Evolutionary conservation across 2,888 invertebrate genomes (phyloP), one percentile per base, ranked within the genome.

Genomic region (Drosophila anomelani): DNA sequence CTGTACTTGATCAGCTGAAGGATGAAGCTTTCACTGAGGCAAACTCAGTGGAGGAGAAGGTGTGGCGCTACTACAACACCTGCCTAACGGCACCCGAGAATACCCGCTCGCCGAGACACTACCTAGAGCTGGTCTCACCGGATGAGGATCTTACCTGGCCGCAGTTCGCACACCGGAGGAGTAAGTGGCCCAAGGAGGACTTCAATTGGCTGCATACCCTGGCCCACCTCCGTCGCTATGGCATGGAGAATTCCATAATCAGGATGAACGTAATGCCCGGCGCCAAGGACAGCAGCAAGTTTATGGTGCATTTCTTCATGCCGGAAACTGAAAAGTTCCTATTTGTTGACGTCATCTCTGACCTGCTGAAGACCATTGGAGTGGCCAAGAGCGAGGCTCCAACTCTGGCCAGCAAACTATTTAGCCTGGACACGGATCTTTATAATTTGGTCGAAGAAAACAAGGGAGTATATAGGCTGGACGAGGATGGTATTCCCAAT

Each of bases 51-150:
- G 51, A 51, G 34, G 34, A 51, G 17, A 34, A 51, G 34, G 51
- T 51, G 20, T 51, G 51, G 51, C 51, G 51, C 20, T 51, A 51
- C 20, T 51, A 36, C 34, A 15, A 51, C 20, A 51, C 34, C 20
- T 51, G 51, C 9, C 51, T 51, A 3, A 51, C 34, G 20, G 34
- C 51, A 15, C 15, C 51, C 20, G 51, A 23, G 9, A 1, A 15
- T 6, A 34, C 15, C 20, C 34, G 34, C 15, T 23, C 34, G 9
- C 51, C 51, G 2, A 51, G 15, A 36, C 34, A 51, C 34, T 51
- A 51, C 15, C 34, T 51, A 15, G 51, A 51, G 15, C 13, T 51
- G 20, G 51, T 51, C 13, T 20, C 51, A 20, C 34, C 51, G 15
- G 51, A 34, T 51, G 20, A 9, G 9, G 15, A 51, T 36, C 34